Percentiles rank a stretch among this genome's conserved stretches.
phyloP scores from a whole-genome alignment of 92 coral and sea anemone species.

The Zoanthus sociatus region DNA sequence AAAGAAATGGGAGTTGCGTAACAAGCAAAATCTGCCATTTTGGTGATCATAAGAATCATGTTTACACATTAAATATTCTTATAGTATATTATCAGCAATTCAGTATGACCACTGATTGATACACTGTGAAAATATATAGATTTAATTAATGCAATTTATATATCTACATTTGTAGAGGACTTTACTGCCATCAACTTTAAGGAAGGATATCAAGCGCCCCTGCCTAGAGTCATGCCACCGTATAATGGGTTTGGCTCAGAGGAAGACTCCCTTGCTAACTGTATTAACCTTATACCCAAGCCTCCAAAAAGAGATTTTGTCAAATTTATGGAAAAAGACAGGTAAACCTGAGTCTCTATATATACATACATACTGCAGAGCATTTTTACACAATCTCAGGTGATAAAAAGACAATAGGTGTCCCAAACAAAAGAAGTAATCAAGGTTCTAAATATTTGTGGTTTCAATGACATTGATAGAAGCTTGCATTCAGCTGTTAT shows the following conservation, averaged over 20 bases:
- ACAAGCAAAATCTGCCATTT: no score
- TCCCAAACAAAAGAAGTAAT: no score
- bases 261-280: constrained; percentile 92
- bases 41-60: no score
- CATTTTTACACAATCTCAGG: no score
- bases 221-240: constrained; percentile 91
- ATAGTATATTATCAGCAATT: neutral
- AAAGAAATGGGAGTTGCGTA: no score
- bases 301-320: constrained; percentile 96
- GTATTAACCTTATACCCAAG: constrained; percentile 94
- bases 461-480: no score
- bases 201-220: constrained; percentile 73
- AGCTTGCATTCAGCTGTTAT: no score
- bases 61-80: no score
- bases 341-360: constrained; percentile 48
- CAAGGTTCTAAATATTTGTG: no score
- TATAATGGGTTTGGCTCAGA: constrained; percentile 99
- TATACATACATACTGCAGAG: no score
- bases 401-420: no score
- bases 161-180: constrained; percentile 51
- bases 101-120: neutral
- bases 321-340: constrained; percentile 99
- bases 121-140: neutral
- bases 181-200: constrained; percentile 83
- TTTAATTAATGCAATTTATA: neutral